A percentile compares a stretch with the other conserved stretches of the same genome.
These are phyloP conservation scores for Eulemur rufifrons DNA, from an alignment of 2,113 vertebrate species.

Conservation along the genomic window DNA sequence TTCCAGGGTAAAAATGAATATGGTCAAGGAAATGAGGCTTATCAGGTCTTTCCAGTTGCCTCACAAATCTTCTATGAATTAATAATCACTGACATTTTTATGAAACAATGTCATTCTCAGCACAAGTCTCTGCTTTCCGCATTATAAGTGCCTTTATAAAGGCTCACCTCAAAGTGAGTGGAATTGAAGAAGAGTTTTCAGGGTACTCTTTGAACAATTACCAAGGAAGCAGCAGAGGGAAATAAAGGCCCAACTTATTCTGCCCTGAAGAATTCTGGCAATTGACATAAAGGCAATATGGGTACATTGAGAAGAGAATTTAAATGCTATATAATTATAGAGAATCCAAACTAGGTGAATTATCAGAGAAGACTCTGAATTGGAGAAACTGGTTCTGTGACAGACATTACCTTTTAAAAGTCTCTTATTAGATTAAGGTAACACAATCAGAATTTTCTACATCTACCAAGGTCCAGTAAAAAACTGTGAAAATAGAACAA, in stretches of 20 bases:
- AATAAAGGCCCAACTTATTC: constrained; percentile 14
- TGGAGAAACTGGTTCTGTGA: constrained; percentile 14
- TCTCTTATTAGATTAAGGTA: constrained; percentile 52
- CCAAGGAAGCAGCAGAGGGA: not conserved
- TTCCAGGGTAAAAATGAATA: constrained; percentile 58
- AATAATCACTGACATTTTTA: constrained; percentile 76
- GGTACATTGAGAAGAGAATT: not conserved
- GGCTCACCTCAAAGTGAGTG: constrained; percentile 46
- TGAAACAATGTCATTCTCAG: constrained; percentile 74
- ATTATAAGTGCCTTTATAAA: constrained; percentile 41
- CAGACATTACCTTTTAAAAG: constrained; percentile 49
- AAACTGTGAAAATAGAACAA: not conserved
- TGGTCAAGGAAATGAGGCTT: constrained; percentile 78
- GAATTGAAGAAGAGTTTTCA: constrained; percentile 26
- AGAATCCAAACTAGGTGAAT: constrained; percentile 30
- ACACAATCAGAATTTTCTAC: constrained; percentile 40
- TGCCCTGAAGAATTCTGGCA: constrained; percentile 50
- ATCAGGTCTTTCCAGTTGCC: constrained; percentile 75
- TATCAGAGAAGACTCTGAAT: not conserved
- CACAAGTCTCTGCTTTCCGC: constrained; percentile 45
- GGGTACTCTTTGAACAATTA: constrained; percentile 1
- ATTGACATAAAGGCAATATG: constrained; percentile 19
- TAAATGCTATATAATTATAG: constrained; percentile 49
- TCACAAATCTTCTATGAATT: constrained; percentile 78
- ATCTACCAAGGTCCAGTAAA: not conserved